These are phyloP conservation scores for Pterocles orientalis DNA, from an alignment of 2,113 vertebrate genomes.

Conservation along the genomic window DNA sequence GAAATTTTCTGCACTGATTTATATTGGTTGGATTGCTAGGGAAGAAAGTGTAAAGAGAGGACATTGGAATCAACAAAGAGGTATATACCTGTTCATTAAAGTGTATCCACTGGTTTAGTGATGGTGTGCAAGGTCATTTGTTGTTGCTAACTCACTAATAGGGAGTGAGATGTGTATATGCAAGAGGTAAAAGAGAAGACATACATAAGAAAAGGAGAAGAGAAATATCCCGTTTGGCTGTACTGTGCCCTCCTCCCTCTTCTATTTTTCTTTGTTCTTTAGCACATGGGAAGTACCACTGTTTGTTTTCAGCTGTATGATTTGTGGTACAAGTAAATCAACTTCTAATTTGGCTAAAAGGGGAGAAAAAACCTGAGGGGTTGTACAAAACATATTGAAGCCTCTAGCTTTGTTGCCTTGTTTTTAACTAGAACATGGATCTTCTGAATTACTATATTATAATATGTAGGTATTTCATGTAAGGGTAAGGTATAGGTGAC, in stretches of 20 bases:
- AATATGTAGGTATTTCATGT: not conserved
- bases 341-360: not conserved
- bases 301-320: not conserved
- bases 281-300: not conserved
- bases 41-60: not conserved
- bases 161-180: not conserved
- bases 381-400: not conserved
- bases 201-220: not conserved
- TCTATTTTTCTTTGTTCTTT: not conserved
- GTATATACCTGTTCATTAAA: fast-evolving
- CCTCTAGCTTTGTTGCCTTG: not conserved
- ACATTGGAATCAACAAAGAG: not conserved
- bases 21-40: not conserved
- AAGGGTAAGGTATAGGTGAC: not conserved
- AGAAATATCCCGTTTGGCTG: fast-evolving
- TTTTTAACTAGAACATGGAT: not conserved
- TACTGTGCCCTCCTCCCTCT: not conserved
- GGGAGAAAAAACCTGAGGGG: fast-evolving
- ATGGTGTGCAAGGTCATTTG: not conserved
- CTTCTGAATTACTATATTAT: not conserved
- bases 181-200: not conserved
- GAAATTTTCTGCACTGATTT: not conserved
- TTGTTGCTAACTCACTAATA: not conserved
- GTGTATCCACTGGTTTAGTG: not conserved
- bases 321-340: not conserved